These are phyloP conservation scores for Plebejus melissa DNA, from an alignment of 2,888 invertebrate species.

Conservation along the genomic window DNA sequence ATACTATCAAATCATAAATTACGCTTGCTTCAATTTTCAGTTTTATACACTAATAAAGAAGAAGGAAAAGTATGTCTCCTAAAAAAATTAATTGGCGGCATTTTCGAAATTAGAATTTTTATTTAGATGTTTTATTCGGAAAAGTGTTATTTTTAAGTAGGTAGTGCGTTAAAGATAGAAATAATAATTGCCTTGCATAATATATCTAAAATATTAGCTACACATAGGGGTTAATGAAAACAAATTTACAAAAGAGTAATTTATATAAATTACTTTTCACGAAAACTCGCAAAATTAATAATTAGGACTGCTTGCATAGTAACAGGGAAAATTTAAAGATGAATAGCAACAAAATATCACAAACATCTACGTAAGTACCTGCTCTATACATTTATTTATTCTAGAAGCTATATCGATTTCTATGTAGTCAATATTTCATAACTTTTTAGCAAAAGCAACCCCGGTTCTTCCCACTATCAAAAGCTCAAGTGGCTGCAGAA, in stretches of 20 bases:
- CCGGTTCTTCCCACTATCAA: constrained; percentile 51
- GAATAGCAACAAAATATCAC: neutral
- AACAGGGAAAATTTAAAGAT: neutral
- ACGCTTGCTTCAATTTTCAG: neutral
- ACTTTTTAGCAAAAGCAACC: constrained; percentile 55
- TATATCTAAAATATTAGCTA: too few species aligned
- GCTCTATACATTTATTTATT: neutral
- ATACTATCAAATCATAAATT: too few species aligned
- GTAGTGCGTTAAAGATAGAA: neutral
- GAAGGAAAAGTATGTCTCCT: neutral
- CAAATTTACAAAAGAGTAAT: neutral
- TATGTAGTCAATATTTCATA: neutral
- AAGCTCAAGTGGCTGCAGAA: constrained; percentile 70
- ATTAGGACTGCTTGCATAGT: neutral
- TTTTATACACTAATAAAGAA: neutral
- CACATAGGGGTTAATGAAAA: neutral
- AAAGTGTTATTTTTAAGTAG: neutral
- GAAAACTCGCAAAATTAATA: too few species aligned
- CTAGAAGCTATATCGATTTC: neutral
- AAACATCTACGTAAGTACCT: neutral
- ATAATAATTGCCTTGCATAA: too few species aligned
- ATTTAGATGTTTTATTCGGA: too few species aligned
- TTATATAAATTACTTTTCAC: neutral
- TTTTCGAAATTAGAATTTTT: neutral
- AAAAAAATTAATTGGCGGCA: neutral